Percentiles rank a stretch among this genome's conserved stretches.
Conservation (phyloP, 2,113 vertebrate genomes). For the Artemisiospiza belli region DNA sequence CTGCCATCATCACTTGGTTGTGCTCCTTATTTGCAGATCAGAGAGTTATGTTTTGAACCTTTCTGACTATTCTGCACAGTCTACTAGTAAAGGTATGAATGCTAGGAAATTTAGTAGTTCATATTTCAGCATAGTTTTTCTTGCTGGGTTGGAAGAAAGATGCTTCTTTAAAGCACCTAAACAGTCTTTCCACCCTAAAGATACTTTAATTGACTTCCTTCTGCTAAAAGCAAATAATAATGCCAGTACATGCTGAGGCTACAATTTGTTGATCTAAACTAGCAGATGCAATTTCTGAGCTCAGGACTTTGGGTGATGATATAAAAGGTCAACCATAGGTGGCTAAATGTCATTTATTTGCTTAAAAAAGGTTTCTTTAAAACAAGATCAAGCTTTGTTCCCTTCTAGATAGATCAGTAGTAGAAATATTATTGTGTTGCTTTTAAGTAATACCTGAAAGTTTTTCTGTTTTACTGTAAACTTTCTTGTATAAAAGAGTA, state of each 20-base stretch:
- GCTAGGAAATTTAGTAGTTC: neutral
- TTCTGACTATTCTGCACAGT: neutral
- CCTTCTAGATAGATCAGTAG: neutral
- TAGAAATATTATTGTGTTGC: neutral
- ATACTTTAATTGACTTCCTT: neutral
- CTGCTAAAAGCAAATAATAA: neutral
- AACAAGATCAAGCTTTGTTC: neutral
- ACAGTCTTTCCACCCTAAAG: neutral
- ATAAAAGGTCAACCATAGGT: neutral
- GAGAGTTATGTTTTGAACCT: neutral
- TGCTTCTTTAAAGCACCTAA: neutral
- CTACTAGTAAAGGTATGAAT: neutral
- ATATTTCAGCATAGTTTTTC: neutral
- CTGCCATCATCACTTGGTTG: neutral
- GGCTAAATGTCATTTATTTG: neutral
- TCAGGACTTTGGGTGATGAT: neutral
- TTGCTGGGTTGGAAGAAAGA: neutral
- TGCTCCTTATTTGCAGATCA: neutral
- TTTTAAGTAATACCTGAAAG: neutral
- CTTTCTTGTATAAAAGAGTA: neutral
- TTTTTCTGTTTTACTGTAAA: neutral
- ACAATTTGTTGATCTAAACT: neutral
- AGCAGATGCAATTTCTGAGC: neutral
- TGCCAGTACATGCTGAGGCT: neutral
- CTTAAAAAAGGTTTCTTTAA: neutral